These are phyloP conservation scores for Sinocyclocheilus anshuiensis DNA, from an alignment of 2,113 vertebrate species.

Conservation along the genomic window DNA sequence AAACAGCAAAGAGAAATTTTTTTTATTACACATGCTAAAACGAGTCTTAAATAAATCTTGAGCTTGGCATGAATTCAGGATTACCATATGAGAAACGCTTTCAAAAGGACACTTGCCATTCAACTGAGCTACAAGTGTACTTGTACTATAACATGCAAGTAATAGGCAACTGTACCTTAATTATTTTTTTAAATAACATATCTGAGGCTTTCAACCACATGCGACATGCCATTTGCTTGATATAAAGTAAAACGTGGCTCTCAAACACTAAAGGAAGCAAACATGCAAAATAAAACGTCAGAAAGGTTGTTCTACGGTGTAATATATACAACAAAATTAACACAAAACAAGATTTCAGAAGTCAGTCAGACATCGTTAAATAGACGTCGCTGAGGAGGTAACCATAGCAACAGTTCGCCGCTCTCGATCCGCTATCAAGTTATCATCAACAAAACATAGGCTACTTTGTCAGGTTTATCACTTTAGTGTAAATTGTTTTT, in stretches of 20 bases:
- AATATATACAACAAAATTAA: neutral
- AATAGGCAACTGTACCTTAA: too few species aligned
- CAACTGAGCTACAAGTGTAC: neutral
- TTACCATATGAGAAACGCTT: neutral
- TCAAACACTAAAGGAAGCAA: neutral
- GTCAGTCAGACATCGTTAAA: neutral
- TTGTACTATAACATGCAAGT: too few species aligned
- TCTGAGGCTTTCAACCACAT: neutral
- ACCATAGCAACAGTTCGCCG: too few species aligned
- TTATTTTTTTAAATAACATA: neutral
- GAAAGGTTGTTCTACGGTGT: neutral
- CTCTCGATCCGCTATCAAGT: too few species aligned
- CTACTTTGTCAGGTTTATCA: too few species aligned
- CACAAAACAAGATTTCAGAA: too few species aligned
- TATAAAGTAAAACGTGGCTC: neutral
- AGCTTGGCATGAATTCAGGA: neutral
- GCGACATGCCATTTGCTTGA: neutral
- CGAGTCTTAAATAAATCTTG: neutral
- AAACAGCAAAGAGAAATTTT: neutral
- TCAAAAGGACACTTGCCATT: neutral
- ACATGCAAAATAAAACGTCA: neutral
- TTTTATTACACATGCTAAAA: conserved; percentile 16
- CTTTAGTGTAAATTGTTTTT: too few species aligned
- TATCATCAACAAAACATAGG: too few species aligned
- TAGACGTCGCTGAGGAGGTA: too few species aligned